A percentile compares a stretch with the other conserved stretches of the same genome.
These are phyloP conservation scores for Leuciscus waleckii DNA, from an alignment of 2,797 vertebrate genomes.

Conservation along the genomic window DNA sequence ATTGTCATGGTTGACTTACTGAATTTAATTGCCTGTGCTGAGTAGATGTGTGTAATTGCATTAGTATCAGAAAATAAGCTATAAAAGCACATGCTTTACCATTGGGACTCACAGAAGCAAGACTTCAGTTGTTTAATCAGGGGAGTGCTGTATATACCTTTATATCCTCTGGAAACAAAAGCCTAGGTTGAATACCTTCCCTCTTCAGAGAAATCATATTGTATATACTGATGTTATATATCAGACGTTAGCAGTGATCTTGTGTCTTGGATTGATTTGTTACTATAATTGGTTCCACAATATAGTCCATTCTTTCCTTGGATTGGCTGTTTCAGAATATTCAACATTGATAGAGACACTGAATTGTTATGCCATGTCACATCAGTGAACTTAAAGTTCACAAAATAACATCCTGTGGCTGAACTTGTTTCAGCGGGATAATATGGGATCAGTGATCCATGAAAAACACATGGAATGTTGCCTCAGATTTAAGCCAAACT, in stretches of 20 bases:
- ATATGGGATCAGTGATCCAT: neutral
- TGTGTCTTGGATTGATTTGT: neutral
- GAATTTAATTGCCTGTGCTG: conserved; percentile 46
- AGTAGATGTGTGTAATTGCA: conserved; percentile 47
- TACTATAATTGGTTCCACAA: neutral
- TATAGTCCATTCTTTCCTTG: neutral
- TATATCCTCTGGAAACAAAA: neutral
- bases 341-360: neutral
- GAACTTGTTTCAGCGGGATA: neutral
- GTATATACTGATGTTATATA: no score
- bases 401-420: neutral
- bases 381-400: neutral
- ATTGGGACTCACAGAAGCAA: neutral
- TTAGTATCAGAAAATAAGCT: conserved; percentile 42
- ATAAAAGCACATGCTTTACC: conserved; percentile 39
- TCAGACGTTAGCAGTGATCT: neutral
- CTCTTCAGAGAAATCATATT: neutral
- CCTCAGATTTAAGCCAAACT: neutral
- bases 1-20: conserved; percentile 48
- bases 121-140: no score
- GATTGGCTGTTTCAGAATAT: neutral
- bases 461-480: neutral
- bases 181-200: neutral
- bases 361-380: neutral
- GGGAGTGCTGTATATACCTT: neutral